Evolutionary conservation across 1,140 invertebrate genomes (phyloP).

Genomic region (Zaprionus africanus): DNA sequence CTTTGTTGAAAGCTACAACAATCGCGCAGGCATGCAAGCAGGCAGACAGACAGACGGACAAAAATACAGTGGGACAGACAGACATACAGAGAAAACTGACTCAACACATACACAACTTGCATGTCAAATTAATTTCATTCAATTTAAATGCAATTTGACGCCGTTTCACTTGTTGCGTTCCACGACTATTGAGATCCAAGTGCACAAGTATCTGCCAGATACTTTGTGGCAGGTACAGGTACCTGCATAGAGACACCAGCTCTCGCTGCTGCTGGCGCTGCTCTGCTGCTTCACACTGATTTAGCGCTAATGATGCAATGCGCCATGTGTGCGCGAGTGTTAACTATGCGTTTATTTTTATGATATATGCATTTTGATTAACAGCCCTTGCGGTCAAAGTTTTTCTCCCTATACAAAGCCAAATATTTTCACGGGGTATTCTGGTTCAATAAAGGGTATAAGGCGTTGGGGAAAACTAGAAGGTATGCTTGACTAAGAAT

Average conservation of each 20-base stretch:
- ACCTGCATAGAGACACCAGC: conserved; percentile 22
- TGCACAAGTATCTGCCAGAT: conserved; percentile 43
- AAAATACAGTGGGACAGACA: conserved; percentile 11
- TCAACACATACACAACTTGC: conserved; percentile 60
- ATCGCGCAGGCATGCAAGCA: conserved; percentile 20
- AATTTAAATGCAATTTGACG: conserved; percentile 82
- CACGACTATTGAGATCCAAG: conserved; percentile 27
- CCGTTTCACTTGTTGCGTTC: conserved; percentile 66
- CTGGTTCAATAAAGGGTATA: neutral
- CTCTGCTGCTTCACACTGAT: conserved; percentile 41
- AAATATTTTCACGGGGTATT: conserved; percentile 35
- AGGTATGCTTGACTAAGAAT: accelerated
- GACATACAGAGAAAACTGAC: conserved; percentile 1
- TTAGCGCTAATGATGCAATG: conserved; percentile 73
- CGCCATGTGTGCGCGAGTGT: conserved; percentile 60
- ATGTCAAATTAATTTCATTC: conserved; percentile 81
- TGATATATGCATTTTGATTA: conserved; percentile 69
- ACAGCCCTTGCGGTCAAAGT: conserved; percentile 65
- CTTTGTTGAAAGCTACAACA: conserved; percentile 67
- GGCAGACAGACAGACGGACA: conserved; percentile 31
- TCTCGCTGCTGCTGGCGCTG: conserved; percentile 12
- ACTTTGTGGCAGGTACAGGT: conserved; percentile 62
- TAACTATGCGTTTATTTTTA: conserved; percentile 74
- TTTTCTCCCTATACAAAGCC: conserved; percentile 16
- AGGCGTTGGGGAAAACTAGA: neutral